These are phyloP conservation scores for Ernsta delagoae DNA, from an alignment of 2,888 invertebrate genomes.

Conservation along the genomic window DNA sequence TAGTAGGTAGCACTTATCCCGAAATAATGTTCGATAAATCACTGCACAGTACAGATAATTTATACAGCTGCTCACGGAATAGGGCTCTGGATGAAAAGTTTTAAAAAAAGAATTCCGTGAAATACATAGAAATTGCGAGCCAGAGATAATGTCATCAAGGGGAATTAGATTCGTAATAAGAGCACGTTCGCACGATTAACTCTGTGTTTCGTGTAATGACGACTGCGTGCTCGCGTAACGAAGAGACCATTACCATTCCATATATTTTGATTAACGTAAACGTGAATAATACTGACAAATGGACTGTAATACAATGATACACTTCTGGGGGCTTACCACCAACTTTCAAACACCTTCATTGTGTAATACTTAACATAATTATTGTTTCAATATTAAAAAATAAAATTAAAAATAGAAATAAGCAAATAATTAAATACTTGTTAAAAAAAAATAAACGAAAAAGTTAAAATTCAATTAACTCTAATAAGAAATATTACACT, in stretches of 20 bases:
- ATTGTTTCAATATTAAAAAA: too few relatives aligned
- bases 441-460: too few relatives aligned
- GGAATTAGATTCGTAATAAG: conserved; percentile 34
- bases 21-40: too few relatives aligned
- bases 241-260: conserved; percentile 9
- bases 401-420: too few relatives aligned
- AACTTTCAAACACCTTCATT: too few relatives aligned
- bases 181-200: conserved; percentile 35
- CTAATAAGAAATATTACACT: too few relatives aligned
- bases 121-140: conserved; percentile 1
- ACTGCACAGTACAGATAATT: too few relatives aligned
- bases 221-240: conserved; percentile 1
- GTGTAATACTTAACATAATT: too few relatives aligned
- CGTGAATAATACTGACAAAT: conserved; percentile 7
- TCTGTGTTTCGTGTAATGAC: conserved; percentile 33
- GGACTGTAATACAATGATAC: conserved; percentile 9
- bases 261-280: conserved; percentile 10
- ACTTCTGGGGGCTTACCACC: too few relatives aligned
- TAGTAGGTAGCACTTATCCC: too few relatives aligned
- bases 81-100: background rate
- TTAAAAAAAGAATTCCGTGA: background rate
- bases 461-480: too few relatives aligned
- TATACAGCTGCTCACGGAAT: background rate
- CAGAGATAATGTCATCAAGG: conserved; percentile 36
- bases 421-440: too few relatives aligned